A percentile compares a stretch with the other conserved stretches of the same genome.
Evolutionary conservation across 2,797 vertebrate species (phyloP).

Genomic region (Gobionotothen gibberifrons): DNA sequence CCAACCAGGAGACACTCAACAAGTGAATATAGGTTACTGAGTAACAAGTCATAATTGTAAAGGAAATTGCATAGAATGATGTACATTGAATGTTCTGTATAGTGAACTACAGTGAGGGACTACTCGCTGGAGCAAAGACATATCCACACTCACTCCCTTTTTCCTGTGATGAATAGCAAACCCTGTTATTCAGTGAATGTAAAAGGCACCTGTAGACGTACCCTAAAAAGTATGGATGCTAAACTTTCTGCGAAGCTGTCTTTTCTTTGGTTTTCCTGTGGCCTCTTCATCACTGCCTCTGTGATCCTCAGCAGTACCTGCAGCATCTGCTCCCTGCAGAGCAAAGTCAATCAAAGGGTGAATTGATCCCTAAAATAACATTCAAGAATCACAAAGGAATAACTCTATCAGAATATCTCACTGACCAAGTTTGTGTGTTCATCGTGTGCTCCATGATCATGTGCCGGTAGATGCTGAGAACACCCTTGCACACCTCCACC

Average conservation of each 20-base stretch:
- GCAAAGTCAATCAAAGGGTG: neutral
- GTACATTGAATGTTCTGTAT: neutral
- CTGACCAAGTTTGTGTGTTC: slow-evolving; percentile 95
- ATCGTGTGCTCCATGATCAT: slow-evolving; percentile 99
- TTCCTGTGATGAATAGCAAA: neutral
- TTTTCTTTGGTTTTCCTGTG: slow-evolving; percentile 91
- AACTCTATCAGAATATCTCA: slow-evolving; percentile 10
- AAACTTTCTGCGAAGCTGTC: slow-evolving; percentile 93
- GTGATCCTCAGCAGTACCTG: slow-evolving; percentile 97
- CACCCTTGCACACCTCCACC: slow-evolving; percentile 94
- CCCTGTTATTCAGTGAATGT: neutral
- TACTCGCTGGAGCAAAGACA: neutral
- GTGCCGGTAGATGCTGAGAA: slow-evolving; percentile 94
- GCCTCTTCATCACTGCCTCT: slow-evolving; percentile 96
- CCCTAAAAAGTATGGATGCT: slow-evolving; percentile 94
- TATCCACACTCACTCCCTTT: neutral
- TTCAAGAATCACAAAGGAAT: neutral
- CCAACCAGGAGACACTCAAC: neutral
- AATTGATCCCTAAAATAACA: neutral
- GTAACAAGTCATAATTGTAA: neutral
- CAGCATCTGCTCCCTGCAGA: slow-evolving; percentile 96
- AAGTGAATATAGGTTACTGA: neutral
- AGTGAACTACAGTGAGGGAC: neutral
- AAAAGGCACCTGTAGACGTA: slow-evolving; percentile 72
- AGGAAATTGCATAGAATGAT: neutral